Percentiles rank a stretch among this genome's conserved stretches.
Conservation (phyloP, 2,113 vertebrate species). For the Xenopus laevis region DNA sequence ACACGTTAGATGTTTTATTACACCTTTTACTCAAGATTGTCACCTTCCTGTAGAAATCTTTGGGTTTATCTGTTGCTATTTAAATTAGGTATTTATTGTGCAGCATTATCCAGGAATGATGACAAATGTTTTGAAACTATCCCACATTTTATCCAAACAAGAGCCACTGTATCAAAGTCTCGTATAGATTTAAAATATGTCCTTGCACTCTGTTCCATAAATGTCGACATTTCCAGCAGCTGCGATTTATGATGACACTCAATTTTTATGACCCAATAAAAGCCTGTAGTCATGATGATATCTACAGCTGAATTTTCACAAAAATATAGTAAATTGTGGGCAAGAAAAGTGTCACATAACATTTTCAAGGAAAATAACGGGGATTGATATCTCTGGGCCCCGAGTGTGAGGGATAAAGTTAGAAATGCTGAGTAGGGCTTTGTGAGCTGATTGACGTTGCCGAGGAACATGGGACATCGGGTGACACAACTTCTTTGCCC, state of each 20-base stretch:
- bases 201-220: conserved; percentile 69
- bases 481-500: too few species aligned
- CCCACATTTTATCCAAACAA: conserved; percentile 64
- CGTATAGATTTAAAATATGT: conserved; percentile 66
- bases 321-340: conserved; percentile 26
- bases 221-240: conserved; percentile 65
- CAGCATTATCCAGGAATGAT: not conserved
- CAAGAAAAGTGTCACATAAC: conserved; percentile 27
- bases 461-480: not conserved
- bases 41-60: too few species aligned
- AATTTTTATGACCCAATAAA: conserved; percentile 63
- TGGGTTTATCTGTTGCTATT: not conserved
- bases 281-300: not conserved
- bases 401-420: not conserved
- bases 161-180: conserved; percentile 61
- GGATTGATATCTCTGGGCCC: not conserved
- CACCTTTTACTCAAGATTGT: too few species aligned
- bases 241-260: conserved; percentile 69
- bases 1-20: too few species aligned
- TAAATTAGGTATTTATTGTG: conserved; percentile 13
- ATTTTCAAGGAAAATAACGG: conserved; percentile 18
- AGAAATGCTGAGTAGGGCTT: conserved; percentile 21
- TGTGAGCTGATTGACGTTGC: conserved; percentile 13
- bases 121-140: conserved; percentile 3
- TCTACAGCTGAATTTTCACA: conserved; percentile 6